phyloP scores from a whole-genome alignment of 2,888 invertebrate species.

The Sinelater perroti region DNA sequence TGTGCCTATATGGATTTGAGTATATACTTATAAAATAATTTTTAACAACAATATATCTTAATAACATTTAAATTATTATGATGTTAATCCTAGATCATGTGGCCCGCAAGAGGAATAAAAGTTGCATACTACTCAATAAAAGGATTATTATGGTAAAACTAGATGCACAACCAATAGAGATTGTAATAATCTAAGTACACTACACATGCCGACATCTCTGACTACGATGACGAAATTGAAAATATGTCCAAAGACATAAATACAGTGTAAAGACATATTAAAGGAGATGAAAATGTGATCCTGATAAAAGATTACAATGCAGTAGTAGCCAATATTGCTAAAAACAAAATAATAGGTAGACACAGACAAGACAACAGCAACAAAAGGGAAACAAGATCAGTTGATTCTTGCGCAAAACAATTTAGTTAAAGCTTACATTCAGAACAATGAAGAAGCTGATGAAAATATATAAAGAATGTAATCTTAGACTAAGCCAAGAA shows the following conservation, averaged over 20 bases:
- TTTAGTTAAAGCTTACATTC: neutral
- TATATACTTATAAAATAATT: no score
- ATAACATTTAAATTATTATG: no score
- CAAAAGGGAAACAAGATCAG: neutral
- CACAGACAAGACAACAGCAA: neutral
- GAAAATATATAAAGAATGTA: neutral
- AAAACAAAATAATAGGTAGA: neutral
- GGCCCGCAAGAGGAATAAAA: no score
- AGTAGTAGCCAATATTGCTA: neutral
- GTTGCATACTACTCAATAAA: no score
- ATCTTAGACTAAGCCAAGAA: neutral
- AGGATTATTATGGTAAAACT: constrained; percentile 1
- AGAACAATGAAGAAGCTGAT: no score
- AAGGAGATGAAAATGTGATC: neutral
- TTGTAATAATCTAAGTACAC: neutral
- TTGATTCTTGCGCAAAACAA: constrained; percentile 5
- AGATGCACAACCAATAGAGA: neutral
- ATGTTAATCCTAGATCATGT: no score
- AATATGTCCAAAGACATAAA: neutral
- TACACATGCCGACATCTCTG: neutral
- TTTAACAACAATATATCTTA: no score
- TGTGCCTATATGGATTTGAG: no score
- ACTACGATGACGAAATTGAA: neutral
- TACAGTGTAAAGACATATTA: neutral
- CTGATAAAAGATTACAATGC: neutral